Evolutionary conservation across 2,888 invertebrate genomes (phyloP).

Genomic region (Meteorus colon): DNA sequence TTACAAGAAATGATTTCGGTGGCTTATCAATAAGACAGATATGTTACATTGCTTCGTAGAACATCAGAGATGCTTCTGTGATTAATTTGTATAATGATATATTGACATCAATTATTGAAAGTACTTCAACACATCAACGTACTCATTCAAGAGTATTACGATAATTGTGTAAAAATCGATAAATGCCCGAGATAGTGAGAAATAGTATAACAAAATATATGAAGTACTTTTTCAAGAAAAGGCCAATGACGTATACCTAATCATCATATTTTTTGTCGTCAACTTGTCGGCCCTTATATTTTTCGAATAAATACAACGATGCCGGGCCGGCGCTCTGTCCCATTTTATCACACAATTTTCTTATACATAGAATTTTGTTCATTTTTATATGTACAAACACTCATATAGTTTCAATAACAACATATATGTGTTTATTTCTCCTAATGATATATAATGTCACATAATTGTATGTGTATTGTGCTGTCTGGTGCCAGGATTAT

Average conservation of each 20-base stretch:
- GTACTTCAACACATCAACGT: background rate
- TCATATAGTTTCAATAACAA: constrained; percentile 51
- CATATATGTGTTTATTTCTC: constrained; percentile 41
- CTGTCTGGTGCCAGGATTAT: background rate
- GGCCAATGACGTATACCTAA: constrained; percentile 46
- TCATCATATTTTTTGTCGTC: constrained; percentile 47
- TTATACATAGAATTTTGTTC: constrained; percentile 48
- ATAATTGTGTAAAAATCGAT: constrained; percentile 17
- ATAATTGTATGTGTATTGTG: background rate
- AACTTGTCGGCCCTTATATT: constrained; percentile 51
- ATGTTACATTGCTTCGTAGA: constrained; percentile 15
- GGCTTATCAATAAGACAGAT: background rate
- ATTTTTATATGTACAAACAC: constrained; percentile 61
- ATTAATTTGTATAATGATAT: constrained; percentile 6
- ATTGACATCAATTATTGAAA: background rate
- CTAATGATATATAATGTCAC: background rate
- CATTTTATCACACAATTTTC: constrained; percentile 65
- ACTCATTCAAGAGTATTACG: background rate
- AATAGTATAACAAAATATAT: constrained; percentile 73
- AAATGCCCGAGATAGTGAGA: constrained; percentile 48
- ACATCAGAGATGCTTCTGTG: background rate
- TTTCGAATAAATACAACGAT: constrained; percentile 66
- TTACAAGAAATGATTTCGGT: background rate
- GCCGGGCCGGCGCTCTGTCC: constrained; percentile 70
- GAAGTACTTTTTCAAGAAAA: constrained; percentile 68